phyloP scores from a whole-genome alignment of 2,113 vertebrate genomes.

The Piaya cayana region DNA sequence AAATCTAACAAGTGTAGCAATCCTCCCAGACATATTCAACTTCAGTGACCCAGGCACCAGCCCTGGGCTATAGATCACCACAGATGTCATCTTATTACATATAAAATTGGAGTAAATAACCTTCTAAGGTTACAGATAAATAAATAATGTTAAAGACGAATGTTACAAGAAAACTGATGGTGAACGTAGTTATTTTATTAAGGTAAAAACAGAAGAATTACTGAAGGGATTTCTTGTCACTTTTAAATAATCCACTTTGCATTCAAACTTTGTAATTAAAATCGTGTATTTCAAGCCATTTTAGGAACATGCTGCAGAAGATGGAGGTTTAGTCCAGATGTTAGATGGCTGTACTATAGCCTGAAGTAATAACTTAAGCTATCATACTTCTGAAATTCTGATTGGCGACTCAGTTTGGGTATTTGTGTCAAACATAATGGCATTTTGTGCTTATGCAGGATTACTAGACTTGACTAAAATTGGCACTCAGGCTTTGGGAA shows the following conservation, averaged over 20 bases:
- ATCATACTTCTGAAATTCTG: neutral
- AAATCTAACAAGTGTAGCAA: neutral
- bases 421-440: slow-evolving; percentile 45
- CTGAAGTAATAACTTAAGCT: slow-evolving; percentile 21
- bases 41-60: neutral
- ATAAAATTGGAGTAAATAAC: neutral
- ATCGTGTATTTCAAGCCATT: neutral
- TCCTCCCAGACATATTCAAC: neutral
- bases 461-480: slow-evolving; percentile 45
- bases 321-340: neutral
- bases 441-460: slow-evolving; percentile 44
- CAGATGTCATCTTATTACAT: neutral
- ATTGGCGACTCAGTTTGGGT: slow-evolving; percentile 8
- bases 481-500: neutral
- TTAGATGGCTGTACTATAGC: neutral
- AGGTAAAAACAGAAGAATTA: neutral
- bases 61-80: neutral
- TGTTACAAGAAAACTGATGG: neutral
- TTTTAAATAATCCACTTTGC: neutral
- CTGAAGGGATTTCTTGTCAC: neutral
- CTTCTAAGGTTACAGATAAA: neutral
- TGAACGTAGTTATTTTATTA: neutral
- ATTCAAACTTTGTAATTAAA: neutral
- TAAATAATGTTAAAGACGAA: neutral
- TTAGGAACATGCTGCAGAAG: neutral